Evolutionary conservation across 1,140 invertebrate species (phyloP), one percentile per base, ranked within the genome.

Genomic region (Drosophila neocordata): DNA sequence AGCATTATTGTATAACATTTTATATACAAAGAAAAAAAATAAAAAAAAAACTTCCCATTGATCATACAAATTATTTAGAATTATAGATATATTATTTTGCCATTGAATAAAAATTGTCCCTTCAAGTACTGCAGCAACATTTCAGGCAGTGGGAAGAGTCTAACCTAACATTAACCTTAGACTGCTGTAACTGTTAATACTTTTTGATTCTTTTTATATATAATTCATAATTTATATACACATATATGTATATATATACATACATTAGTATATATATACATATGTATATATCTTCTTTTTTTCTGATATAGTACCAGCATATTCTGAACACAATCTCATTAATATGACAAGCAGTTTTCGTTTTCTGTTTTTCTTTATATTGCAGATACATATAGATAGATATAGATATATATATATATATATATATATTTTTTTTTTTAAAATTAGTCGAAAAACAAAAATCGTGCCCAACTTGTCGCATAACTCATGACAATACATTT

Each of bases 261-360:
- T 31, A 31, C 7, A 31, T 4, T 6, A 1, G 7, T 31, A 31
- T 31, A 31, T 3, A 4, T 31, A 0, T 31, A n/a, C n/a, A n/a
- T n/a, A n/a, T n/a, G n/a, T n/a, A n/a, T n/a, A n/a, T n/a, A n/a
- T n/a, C n/a, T n/a, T n/a, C n/a, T n/a, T n/a, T n/a, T n/a, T n/a
- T n/a, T n/a, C n/a, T 31, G 6, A 31, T 31, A 6, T 15, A 35
- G 9, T 1, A 35, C 34, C 34, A 35, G 15, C 41, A 48, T 48
- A 83, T 83, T 84, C 79, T 83, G 76, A 73, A 69, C 41, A 56
- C 35, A 53, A 62, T 51, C 71, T 88, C 66, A 88, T 88, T 87
- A 88, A 73, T 75, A 88, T 88, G 67, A 60, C 65, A 64, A 79
- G 65, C 83, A 79, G 71, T 75, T 88, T 77, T 44, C 64, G 18